Base-by-base conservation (phyloP, 2,113 vertebrate genomes). In the Lasiurus cinereus region DNA sequence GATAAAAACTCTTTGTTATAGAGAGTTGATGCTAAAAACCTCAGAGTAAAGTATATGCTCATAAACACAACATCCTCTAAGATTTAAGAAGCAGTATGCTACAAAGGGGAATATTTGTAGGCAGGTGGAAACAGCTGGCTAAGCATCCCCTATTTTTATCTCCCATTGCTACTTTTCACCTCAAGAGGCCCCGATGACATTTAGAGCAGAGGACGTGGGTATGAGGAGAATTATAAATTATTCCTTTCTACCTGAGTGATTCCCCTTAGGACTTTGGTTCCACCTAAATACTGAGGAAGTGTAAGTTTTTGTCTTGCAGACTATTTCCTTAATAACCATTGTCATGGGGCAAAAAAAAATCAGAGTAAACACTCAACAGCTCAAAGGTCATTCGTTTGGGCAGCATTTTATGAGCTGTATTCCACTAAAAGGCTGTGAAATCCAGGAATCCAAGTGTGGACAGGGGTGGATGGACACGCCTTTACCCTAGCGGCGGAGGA, bases 241-340 rank as follows among this genome's bases (percentile, higher is more conserved):
- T 13, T 22, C 70, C 4, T 67, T 64, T 31, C 29, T 27, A 86
- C 31, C 13, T 77, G 50, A 11, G 50, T 27, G 33, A 43, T 10
- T 79, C n/a, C 54, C 13, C n/a, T 70, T 59, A 80, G 36, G 43
- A 78, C 33, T n/a, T 84, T 6, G 48, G 24, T 70, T 66, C 33
- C 76, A 16, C 48, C 72, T 88, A 73, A 73, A 90, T 14, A 85
- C 3, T 43, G 4, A 90, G 76, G 18, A 62, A 46, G 4, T 73
- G 29, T 54, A 29, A 56, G 18, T 70, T 92, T 73, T 62, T 59
- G 62, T 27, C 29, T 72, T 77, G 19, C 36, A 13, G 72, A 73
- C 18, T 46, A 96, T 46, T 82, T 95, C 39, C 82, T 94, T 90
- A 91, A 69, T 86, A 94, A 56, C 24, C 27, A 76, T 11, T 72